phyloP scores from a whole-genome alignment of 2,888 invertebrate genomes.

The Spodoptera exigua region DNA sequence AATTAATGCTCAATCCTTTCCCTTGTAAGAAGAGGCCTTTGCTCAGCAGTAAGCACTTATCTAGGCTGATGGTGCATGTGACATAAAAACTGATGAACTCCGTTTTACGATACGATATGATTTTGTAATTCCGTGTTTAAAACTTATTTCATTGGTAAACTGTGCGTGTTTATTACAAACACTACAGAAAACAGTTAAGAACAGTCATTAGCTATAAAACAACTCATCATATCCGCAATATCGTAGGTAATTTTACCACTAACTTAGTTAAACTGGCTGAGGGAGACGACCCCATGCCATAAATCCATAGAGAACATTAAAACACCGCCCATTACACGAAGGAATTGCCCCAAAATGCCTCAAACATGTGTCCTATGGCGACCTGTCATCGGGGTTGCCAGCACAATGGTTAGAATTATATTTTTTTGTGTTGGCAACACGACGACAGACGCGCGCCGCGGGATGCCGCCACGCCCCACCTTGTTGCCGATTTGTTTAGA shows the following conservation, averaged over 20 bases:
- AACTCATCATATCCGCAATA: slow-evolving; percentile 65
- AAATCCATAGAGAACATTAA: slow-evolving; percentile 85
- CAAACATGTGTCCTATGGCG: slow-evolving; percentile 87
- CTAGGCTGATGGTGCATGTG: too few relatives aligned
- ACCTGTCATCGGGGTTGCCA: slow-evolving; percentile 88
- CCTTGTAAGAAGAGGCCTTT: too few relatives aligned
- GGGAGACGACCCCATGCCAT: slow-evolving; percentile 77
- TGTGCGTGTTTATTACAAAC: slow-evolving; percentile 10
- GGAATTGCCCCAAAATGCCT: slow-evolving; percentile 88
- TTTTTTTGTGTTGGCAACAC: slow-evolving; percentile 86
- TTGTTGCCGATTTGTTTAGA: slow-evolving; percentile 86
- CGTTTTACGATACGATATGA: too few relatives aligned
- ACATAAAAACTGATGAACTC: too few relatives aligned
- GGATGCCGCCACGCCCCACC: slow-evolving; percentile 84
- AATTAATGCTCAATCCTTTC: too few relatives aligned
- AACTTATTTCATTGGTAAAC: neutral
- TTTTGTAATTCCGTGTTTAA: neutral
- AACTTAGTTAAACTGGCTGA: slow-evolving; percentile 71
- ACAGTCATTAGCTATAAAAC: slow-evolving; percentile 47
- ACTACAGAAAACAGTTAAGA: slow-evolving; percentile 14
- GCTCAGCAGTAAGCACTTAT: too few relatives aligned
- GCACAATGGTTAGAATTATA: slow-evolving; percentile 82
- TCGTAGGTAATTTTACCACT: slow-evolving; percentile 73
- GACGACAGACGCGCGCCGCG: slow-evolving; percentile 87
- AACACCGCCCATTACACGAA: slow-evolving; percentile 85